Conservation (phyloP, 2,888 invertebrate genomes). For the Pollenia griseotomentosa region DNA sequence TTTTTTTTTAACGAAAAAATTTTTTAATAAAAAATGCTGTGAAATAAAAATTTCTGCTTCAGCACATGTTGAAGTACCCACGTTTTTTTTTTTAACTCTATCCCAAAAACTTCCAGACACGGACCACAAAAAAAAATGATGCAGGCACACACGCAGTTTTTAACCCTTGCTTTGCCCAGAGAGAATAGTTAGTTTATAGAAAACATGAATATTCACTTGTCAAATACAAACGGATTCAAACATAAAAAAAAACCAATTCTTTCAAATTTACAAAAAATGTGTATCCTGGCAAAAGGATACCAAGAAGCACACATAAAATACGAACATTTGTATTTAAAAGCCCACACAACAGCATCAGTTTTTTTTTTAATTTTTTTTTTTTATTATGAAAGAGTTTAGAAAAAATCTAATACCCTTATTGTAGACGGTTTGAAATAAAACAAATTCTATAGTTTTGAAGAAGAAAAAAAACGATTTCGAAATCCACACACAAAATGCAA, state of each 20-base stretch:
- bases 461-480: conserved; percentile 47
- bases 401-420: conserved; percentile 43
- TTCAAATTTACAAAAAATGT: conserved; percentile 63
- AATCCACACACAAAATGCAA: conserved; percentile 80
- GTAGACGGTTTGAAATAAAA: conserved; percentile 19
- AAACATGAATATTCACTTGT: conserved; percentile 84
- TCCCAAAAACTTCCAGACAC: conserved; percentile 52
- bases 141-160: conserved; percentile 77
- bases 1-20: conserved; percentile 18
- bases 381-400: conserved; percentile 24
- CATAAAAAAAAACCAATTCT: conserved; percentile 52
- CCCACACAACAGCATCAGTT: conserved; percentile 65
- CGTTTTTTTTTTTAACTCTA: conserved; percentile 80
- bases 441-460: conserved; percentile 38
- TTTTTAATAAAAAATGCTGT: conserved; percentile 1
- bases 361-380: conserved; percentile 15
- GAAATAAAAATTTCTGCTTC: conserved; percentile 62
- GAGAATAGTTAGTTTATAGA: conserved; percentile 31
- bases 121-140: conserved; percentile 61
- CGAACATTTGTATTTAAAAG: conserved; percentile 68
- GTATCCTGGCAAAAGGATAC: conserved; percentile 54
- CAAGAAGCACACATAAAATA: conserved; percentile 41
- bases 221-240: conserved; percentile 77
- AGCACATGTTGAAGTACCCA: conserved; percentile 83
- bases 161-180: conserved; percentile 79